Evolutionary conservation across 35 echinoderm and acorn worm species (phyloP).

Genomic region (Anneissia japonica): DNA sequence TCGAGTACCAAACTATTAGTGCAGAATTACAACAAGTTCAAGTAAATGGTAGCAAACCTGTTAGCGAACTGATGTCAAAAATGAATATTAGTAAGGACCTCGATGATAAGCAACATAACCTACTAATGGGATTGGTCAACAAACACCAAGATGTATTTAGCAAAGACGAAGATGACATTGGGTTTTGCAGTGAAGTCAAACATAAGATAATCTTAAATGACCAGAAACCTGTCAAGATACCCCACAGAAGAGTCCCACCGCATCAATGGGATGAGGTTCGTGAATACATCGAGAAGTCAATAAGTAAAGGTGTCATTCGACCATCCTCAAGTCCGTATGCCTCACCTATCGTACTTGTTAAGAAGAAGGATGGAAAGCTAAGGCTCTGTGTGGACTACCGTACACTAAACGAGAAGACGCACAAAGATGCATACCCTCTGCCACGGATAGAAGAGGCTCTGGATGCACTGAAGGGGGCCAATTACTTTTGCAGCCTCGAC

Average conservation of each 20-base stretch:
- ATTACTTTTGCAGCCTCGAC: background rate
- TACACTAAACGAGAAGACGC: conserved; percentile 18
- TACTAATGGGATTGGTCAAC: background rate
- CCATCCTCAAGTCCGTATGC: conserved; percentile 38
- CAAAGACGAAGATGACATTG: conserved; percentile 20
- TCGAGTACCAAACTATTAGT: too few species aligned
- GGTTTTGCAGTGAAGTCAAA: background rate
- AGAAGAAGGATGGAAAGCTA: conserved; percentile 34
- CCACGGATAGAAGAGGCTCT: conserved; percentile 3
- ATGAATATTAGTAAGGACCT: background rate
- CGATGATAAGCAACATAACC: background rate
- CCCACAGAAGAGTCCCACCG: conserved; percentile 5
- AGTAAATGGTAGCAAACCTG: too few species aligned
- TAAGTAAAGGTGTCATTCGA: background rate
- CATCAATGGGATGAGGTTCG: conserved; percentile 19
- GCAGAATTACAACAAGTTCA: background rate
- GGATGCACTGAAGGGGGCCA: conserved; percentile 26
- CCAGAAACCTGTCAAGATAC: background rate
- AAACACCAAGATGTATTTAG: conserved; percentile 5
- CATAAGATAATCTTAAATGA: conserved; percentile 5
- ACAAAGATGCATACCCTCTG: conserved; percentile 17
- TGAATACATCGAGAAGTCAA: background rate
- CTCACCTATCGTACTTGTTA: conserved; percentile 3
- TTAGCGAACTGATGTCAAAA: background rate
- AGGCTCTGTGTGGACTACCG: conserved; percentile 20